Percentiles rank a stretch among this genome's conserved stretches.
These are phyloP conservation scores for Neoarius graeffei DNA, from an alignment of 2,113 vertebrate genomes.

Conservation along the genomic window DNA sequence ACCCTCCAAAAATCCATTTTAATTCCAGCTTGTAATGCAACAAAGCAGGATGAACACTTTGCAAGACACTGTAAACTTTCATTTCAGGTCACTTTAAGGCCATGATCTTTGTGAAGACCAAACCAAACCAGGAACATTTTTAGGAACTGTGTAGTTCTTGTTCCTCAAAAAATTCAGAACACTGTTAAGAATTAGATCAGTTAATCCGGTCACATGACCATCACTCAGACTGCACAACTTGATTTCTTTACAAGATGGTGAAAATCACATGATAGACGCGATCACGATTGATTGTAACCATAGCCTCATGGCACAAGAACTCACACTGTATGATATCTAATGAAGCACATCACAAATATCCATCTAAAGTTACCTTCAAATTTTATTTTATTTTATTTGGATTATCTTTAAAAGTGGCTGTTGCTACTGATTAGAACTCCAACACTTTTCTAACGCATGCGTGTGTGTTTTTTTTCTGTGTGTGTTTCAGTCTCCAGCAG, in stretches of 20 bases:
- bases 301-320: neutral
- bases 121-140: neutral
- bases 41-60: too few relatives aligned
- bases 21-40: too few relatives aligned
- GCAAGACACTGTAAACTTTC: neutral
- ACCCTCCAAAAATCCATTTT: too few relatives aligned
- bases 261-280: neutral
- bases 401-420: neutral
- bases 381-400: neutral
- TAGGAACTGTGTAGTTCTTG: neutral
- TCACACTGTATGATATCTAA: neutral
- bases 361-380: neutral
- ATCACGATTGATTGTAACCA: neutral
- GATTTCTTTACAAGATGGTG: neutral
- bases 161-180: neutral
- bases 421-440: neutral
- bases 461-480: neutral
- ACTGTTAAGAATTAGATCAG: neutral
- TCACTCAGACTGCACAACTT: neutral
- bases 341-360: neutral
- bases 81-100: neutral
- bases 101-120: neutral
- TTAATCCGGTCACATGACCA: neutral
- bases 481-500: conserved; percentile 75
- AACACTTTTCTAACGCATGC: neutral